A percentile compares a stretch with the other conserved stretches of the same genome.
phyloP scores from a whole-genome alignment of 2,113 vertebrate genomes.

The Rhea americana region DNA sequence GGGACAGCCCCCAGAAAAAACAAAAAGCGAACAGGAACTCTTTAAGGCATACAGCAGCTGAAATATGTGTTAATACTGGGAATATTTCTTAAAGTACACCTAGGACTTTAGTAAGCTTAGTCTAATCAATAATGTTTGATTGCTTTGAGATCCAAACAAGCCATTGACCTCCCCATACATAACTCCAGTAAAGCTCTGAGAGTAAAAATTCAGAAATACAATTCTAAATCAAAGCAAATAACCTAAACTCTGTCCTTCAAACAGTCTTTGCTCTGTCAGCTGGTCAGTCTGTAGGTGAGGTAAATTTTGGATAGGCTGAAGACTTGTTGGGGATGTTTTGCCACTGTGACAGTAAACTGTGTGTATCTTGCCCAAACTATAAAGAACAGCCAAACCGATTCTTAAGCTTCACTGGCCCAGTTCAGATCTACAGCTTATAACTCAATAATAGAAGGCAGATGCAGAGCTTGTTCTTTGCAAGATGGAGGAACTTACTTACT shows the following conservation, averaged over 20 bases:
- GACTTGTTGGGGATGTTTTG: not conserved
- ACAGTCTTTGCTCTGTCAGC: not conserved
- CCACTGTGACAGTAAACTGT: not conserved
- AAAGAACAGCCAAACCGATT: not conserved
- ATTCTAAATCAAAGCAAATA: not conserved
- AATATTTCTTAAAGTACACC: not conserved
- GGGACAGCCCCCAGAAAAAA: not conserved
- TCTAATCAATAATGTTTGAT: conserved; percentile 7
- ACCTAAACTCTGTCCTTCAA: not conserved
- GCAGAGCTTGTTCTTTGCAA: not conserved
- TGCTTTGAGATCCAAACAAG: conserved; percentile 12
- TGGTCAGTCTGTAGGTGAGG: not conserved
- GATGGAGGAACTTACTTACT: not conserved
- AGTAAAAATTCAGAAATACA: conserved; percentile 3
- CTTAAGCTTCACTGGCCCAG: not conserved
- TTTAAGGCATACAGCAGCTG: not conserved
- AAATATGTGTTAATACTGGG: not conserved
- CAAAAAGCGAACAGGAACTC: not conserved
- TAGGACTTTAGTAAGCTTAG: not conserved
- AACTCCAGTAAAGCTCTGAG: not conserved
- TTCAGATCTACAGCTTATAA: not conserved
- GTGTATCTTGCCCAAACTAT: not conserved
- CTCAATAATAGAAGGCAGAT: not conserved
- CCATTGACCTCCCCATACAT: not conserved
- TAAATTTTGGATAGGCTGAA: not conserved